Evolutionary conservation across 1,140 invertebrate species (phyloP).

Genomic region (Drosophila bocqueti): DNA sequence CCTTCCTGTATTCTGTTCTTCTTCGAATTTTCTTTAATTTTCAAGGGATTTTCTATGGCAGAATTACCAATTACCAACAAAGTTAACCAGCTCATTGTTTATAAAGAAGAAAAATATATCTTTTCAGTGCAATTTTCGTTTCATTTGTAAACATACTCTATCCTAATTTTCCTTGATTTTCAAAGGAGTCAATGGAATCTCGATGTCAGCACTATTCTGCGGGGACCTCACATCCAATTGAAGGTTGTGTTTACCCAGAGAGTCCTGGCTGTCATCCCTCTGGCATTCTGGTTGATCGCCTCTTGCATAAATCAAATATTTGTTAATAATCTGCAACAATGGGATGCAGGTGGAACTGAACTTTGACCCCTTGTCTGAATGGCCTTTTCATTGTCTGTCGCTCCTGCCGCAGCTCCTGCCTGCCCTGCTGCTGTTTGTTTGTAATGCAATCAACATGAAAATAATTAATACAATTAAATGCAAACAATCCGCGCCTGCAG

Average conservation of each 20-base stretch:
- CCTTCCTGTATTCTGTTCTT: background rate
- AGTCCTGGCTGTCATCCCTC: background rate
- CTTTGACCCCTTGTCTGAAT: conserved; percentile 23
- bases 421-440: conserved; percentile 9
- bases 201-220: no score
- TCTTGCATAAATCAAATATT: conserved; percentile 71
- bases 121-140: no score
- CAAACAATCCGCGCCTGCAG: conserved; percentile 41
- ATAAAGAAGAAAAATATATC: no score
- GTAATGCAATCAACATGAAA: conserved; percentile 78
- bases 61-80: no score
- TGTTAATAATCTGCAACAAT: conserved; percentile 51
- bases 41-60: background rate
- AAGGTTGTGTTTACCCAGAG: conserved; percentile 2
- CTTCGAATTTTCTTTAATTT: background rate
- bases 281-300: conserved; percentile 27
- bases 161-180: background rate
- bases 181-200: background rate
- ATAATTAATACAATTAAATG: conserved; percentile 79
- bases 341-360: conserved; percentile 4
- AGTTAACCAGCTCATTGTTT: no score
- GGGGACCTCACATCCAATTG: background rate
- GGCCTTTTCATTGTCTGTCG: conserved; percentile 30
- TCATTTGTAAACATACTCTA: no score
- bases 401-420: no score